Evolutionary conservation across 35 echinoderm and acorn worm species (phyloP).

Genomic region (Lytechinus variegatus): DNA sequence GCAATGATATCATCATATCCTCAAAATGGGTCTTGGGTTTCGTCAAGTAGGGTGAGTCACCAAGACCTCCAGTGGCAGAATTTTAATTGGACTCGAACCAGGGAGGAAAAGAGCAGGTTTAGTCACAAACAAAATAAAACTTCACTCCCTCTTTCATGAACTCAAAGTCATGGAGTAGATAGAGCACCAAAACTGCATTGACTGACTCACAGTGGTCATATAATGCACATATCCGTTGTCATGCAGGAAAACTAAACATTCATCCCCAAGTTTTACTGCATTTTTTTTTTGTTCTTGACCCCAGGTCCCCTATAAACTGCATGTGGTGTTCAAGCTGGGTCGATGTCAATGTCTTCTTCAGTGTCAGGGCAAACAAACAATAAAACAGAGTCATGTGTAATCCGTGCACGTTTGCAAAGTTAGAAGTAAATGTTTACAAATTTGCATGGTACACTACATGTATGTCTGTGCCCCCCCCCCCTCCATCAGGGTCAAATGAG

Average conservation of each 20-base stretch:
- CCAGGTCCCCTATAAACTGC: too few species aligned
- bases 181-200: background rate
- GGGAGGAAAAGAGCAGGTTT: background rate
- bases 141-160: background rate
- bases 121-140: conserved; percentile 14
- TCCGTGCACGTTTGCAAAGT: too few species aligned
- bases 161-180: background rate
- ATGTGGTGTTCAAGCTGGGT: background rate
- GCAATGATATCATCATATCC: background rate
- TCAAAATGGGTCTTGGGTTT: background rate
- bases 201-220: background rate
- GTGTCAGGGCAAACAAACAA: background rate
- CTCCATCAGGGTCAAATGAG: too few species aligned
- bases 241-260: conserved; percentile 5
- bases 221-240: conserved; percentile 11
- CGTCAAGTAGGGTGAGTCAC: background rate
- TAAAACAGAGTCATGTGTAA: too few species aligned
- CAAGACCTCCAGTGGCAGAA: background rate
- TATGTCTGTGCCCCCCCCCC: too few species aligned
- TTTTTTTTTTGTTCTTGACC: background rate
- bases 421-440: too few species aligned
- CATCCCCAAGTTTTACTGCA: background rate
- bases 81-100: background rate
- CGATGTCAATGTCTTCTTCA: background rate
- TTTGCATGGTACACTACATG: too few species aligned